Conservation (phyloP, 2,113 vertebrate genomes). For the Desmodus rotundus region DNA sequence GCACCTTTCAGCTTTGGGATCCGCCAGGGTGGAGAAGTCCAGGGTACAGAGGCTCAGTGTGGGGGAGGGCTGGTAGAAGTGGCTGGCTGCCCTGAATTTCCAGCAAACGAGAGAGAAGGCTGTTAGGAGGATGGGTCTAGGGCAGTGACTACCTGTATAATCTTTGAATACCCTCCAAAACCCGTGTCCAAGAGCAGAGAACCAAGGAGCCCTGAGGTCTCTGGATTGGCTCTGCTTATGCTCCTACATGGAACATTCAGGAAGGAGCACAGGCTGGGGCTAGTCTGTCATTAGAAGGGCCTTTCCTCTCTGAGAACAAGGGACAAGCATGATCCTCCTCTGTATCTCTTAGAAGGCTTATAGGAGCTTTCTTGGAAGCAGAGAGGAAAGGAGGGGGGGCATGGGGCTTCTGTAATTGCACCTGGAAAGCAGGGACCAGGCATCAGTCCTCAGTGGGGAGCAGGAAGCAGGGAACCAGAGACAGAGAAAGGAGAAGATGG, state of each 20-base stretch:
- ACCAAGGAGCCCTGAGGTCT: neutral
- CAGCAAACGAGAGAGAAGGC: neutral
- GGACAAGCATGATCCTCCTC: neutral
- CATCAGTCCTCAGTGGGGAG: neutral
- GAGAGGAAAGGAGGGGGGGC: neutral
- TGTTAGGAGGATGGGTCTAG: neutral
- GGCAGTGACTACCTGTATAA: no score
- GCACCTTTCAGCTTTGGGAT: neutral
- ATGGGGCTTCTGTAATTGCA: neutral
- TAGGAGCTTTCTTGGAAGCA: neutral
- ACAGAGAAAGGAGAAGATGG: neutral
- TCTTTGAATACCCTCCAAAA: neutral
- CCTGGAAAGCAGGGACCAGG: neutral
- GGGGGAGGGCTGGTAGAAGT: neutral
- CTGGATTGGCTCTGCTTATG: neutral
- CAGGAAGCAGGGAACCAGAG: neutral
- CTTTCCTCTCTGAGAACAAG: neutral
- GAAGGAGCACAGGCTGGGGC: neutral
- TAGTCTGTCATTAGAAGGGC: neutral
- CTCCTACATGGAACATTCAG: fast-evolving
- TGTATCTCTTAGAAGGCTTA: neutral
- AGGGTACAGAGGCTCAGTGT: neutral
- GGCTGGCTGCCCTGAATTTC: neutral
- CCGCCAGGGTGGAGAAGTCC: no score
- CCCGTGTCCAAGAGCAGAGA: neutral